Evolutionary conservation across 2,888 invertebrate species (phyloP), one percentile per base, ranked within the genome.

Genomic region (Tetheella fluctuosa): DNA sequence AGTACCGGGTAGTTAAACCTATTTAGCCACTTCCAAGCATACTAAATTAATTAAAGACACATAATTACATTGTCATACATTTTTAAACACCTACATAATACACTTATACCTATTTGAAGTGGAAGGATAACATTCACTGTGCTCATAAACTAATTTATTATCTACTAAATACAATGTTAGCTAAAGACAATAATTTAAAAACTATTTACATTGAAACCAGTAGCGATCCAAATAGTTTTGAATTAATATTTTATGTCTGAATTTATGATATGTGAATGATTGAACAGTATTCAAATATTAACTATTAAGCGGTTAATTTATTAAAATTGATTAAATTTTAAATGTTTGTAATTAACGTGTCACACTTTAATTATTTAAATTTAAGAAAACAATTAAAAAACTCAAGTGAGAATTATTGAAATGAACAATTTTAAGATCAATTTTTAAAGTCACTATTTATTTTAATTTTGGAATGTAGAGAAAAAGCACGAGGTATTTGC

Each of bases 381-480:
- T n/a, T n/a, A n/a, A n/a, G n/a, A n/a, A n/a, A n/a, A n/a, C n/a
- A n/a, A n/a, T n/a, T n/a, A n/a, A n/a, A n/a, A n/a, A n/a, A n/a
- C n/a, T n/a, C n/a, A n/a, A n/a, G n/a, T n/a, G n/a, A n/a, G n/a
- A n/a, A n/a, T n/a, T n/a, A n/a, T n/a, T n/a, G n/a, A n/a, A n/a
- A n/a, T n/a, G n/a, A n/a, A n/a, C n/a, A n/a, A n/a, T n/a, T n/a
- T n/a, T n/a, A n/a, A n/a, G n/a, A n/a, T n/a, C n/a, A n/a, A n/a
- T n/a, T n/a, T n/a, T n/a, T n/a, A n/a, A n/a, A n/a, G n/a, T n/a
- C n/a, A n/a, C n/a, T n/a, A 59, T 56, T 39, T 62, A 64, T 60
- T 64, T 60, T 60, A 62, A 57, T 58, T 34, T 60, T 64, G 64
- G 64, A 64, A 64, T 64, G 64, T 64, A 23, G 34, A 48, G 55